These are phyloP conservation scores for Saturnia pavonia DNA, from an alignment of 2,888 invertebrate species.

Conservation along the genomic window DNA sequence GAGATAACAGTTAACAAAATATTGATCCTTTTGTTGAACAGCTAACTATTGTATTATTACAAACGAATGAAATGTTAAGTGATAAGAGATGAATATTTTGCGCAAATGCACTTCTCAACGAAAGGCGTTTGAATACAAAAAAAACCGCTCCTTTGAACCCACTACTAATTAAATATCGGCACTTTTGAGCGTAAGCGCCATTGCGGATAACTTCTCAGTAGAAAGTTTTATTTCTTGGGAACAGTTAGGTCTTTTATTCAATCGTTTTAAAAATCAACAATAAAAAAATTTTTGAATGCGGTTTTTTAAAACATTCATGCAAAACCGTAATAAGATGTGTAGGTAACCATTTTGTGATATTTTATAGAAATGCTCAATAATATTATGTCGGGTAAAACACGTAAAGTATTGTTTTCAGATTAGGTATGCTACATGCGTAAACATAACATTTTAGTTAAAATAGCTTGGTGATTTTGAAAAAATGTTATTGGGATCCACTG, in stretches of 20 bases:
- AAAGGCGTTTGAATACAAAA: conserved; percentile 55
- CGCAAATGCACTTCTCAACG: conserved; percentile 64
- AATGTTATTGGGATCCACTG: too few species aligned
- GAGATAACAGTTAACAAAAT: conserved; percentile 23
- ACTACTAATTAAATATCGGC: conserved; percentile 71
- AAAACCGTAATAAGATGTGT: background rate
- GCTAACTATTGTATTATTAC: background rate
- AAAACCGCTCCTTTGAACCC: conserved; percentile 59
- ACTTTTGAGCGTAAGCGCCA: conserved; percentile 59
- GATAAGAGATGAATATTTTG: conserved; percentile 59
- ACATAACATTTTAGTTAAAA: background rate
- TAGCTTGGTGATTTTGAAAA: background rate
- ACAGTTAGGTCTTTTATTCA: conserved; percentile 56
- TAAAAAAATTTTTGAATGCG: conserved; percentile 34
- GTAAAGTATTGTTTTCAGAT: background rate
- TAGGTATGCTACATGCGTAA: background rate
- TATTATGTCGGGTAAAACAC: background rate
- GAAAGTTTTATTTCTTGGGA: conserved; percentile 69
- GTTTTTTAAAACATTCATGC: background rate
- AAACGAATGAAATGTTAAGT: conserved; percentile 41
- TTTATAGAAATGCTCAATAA: background rate
- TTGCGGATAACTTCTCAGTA: conserved; percentile 43
- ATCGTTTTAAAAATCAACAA: conserved; percentile 38
- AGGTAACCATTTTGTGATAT: background rate
- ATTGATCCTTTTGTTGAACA: conserved; percentile 34